Evolutionary conservation across 2,797 vertebrate genomes (phyloP).

Genomic region (Scarus forsteni): DNA sequence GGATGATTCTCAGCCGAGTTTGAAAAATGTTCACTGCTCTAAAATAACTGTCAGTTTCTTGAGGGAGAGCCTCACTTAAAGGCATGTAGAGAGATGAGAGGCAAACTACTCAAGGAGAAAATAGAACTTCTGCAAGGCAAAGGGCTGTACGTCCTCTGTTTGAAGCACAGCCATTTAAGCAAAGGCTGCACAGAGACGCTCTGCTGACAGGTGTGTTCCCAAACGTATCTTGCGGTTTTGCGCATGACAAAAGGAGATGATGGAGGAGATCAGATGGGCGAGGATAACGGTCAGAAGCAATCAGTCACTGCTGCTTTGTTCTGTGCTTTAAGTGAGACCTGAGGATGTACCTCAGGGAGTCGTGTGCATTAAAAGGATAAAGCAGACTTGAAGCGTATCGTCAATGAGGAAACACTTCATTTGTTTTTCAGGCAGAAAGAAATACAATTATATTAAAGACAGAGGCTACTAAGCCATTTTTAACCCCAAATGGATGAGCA

Average conservation of each 20-base stretch:
- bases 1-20: conserved; percentile 3
- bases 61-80: conserved; percentile 31
- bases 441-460: neutral
- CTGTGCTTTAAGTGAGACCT: neutral
- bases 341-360: neutral
- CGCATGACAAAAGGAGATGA: conserved; percentile 32
- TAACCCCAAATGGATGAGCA: no score
- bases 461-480: neutral
- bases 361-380: neutral
- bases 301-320: conserved; percentile 14
- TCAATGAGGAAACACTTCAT: neutral
- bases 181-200: conserved; percentile 18
- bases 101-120: conserved; percentile 59
- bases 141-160: conserved; percentile 36
- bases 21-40: conserved; percentile 37
- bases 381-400: neutral
- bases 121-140: conserved; percentile 41
- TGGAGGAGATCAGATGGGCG: conserved; percentile 8
- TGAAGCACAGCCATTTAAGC: conserved; percentile 30
- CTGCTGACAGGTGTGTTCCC: conserved; percentile 34
- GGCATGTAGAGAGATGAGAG: conserved; percentile 42
- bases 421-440: neutral
- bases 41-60: conserved; percentile 44
- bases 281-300: conserved; percentile 8
- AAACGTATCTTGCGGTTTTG: conserved; percentile 23